Conservation (phyloP, 2,113 vertebrate species). For the Spea bombifrons region DNA sequence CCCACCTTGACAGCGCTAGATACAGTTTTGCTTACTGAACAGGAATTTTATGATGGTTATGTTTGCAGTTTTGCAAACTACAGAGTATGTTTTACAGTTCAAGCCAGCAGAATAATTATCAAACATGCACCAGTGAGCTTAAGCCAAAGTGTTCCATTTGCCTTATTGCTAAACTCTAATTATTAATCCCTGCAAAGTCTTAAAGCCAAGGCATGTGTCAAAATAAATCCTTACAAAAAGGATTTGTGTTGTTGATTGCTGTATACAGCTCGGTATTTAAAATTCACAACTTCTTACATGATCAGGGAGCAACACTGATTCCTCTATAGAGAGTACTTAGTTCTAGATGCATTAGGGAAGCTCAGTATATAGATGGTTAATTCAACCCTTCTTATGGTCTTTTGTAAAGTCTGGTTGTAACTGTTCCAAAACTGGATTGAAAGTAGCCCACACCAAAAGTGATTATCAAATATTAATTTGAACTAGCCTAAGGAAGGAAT, state of each 20-base stretch:
- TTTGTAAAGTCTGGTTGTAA: too few species aligned
- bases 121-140: constrained; percentile 27
- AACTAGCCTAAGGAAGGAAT: too few species aligned
- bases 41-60: constrained; percentile 26
- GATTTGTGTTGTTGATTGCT: constrained; percentile 18
- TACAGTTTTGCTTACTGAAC: constrained; percentile 37
- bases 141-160: constrained; percentile 41
- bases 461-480: too few species aligned
- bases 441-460: too few species aligned
- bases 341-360: too few species aligned
- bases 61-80: constrained; percentile 26
- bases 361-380: too few species aligned
- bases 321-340: too few species aligned
- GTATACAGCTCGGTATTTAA: constrained; percentile 11
- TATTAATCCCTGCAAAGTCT: constrained; percentile 34
- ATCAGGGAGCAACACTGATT: too few species aligned
- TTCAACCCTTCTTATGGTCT: too few species aligned
- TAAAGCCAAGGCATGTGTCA: constrained; percentile 27
- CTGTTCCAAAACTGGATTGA: too few species aligned
- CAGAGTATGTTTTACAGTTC: constrained; percentile 39
- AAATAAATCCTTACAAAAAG: constrained; percentile 11
- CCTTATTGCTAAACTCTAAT: constrained; percentile 24
- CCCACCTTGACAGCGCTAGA: constrained; percentile 16
- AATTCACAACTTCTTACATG: not conserved
- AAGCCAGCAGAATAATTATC: constrained; percentile 47